Conservation (phyloP, 1,140 invertebrate species). For the Hirudo medicinalis region DNA sequence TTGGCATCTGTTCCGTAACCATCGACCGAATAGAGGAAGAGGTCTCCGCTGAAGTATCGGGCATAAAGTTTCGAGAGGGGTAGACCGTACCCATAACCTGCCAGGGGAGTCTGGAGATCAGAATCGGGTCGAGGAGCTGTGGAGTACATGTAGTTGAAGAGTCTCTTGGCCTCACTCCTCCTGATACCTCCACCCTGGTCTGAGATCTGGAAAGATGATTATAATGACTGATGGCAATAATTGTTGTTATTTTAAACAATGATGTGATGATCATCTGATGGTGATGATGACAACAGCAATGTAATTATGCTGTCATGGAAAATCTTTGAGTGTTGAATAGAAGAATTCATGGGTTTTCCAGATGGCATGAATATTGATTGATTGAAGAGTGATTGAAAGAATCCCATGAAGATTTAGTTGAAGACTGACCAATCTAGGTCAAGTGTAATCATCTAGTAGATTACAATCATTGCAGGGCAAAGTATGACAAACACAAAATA, state of each 20-base stretch:
- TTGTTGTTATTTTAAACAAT: no score
- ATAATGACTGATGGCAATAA: not conserved
- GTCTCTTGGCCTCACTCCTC: conserved; percentile 41
- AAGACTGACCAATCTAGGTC: no score
- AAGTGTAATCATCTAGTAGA: no score
- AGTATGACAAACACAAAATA: no score
- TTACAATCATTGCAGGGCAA: no score
- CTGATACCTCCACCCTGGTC: conserved; percentile 65
- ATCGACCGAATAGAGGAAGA: conserved; percentile 80
- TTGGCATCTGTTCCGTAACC: conserved; percentile 91
- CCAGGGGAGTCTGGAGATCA: conserved; percentile 29
- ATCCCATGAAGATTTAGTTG: no score
- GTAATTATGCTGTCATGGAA: no score
- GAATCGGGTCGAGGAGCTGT: conserved; percentile 46
- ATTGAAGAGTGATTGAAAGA: no score
- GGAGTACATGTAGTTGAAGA: conserved; percentile 99
- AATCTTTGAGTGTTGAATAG: no score
- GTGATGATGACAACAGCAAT: no score
- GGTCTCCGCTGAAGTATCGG: conserved; percentile 90
- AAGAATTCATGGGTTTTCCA: no score
- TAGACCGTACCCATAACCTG: conserved; percentile 90
- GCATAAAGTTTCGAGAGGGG: conserved; percentile 92
- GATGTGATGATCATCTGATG: not conserved
- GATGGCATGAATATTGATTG: no score
- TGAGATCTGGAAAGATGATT: conserved; percentile 57